These are phyloP conservation scores for Hylaeus volcanicus DNA, from an alignment of 1,140 invertebrate genomes.

Conservation along the genomic window DNA sequence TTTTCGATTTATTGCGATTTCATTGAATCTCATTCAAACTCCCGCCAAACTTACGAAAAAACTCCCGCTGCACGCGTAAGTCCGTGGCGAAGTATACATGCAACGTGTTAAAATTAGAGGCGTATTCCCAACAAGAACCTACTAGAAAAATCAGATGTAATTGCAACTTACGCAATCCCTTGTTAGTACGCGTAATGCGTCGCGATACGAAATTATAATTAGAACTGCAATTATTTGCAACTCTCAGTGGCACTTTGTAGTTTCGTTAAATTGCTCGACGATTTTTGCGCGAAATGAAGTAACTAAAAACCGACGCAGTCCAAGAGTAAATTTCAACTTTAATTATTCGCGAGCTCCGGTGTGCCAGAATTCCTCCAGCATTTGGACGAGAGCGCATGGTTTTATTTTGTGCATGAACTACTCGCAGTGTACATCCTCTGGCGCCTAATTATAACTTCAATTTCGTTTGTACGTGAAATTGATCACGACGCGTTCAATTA, in stretches of 20 bases:
- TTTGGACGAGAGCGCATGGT: neutral
- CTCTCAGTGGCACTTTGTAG: neutral
- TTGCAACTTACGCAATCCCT: neutral
- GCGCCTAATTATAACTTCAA: constrained; percentile 37
- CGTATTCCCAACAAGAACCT: no score
- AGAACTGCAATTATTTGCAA: neutral
- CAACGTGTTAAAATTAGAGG: no score
- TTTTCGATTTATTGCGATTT: no score
- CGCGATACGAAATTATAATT: neutral
- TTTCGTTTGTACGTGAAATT: constrained; percentile 47
- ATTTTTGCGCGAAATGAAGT: constrained; percentile 22
- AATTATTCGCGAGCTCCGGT: constrained; percentile 36
- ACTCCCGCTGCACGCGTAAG: no score
- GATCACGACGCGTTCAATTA: constrained; percentile 13
- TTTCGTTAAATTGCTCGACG: constrained; percentile 10
- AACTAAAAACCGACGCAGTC: neutral
- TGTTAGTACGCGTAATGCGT: neutral
- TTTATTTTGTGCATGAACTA: neutral
- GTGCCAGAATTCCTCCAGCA: constrained; percentile 22
- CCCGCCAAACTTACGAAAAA: no score
- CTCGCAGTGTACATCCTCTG: neutral
- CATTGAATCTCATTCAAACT: no score
- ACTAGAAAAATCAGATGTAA: neutral
- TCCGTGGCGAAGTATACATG: no score
- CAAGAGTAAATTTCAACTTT: constrained; percentile 41